Evolutionary conservation across 2,797 vertebrate genomes (phyloP), one percentile per base, ranked within the genome.

Genomic region (Megaceryle alcyon): DNA sequence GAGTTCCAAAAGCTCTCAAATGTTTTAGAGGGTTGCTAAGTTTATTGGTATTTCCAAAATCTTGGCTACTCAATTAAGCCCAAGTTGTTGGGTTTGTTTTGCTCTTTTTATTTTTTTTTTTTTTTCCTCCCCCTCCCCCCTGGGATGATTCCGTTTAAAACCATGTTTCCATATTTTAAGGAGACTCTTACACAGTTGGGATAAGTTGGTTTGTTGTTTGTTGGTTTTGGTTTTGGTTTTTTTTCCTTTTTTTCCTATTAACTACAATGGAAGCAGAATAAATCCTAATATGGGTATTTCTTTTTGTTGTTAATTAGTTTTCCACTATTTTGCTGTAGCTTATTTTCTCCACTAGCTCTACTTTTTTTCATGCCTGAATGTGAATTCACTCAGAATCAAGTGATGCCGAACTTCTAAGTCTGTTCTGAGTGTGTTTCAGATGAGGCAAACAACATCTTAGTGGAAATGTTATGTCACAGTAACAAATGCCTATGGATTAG

Each of bases 401-500:
- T 71, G 90, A 94, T 91, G 63, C 46, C 0, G 2, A 94, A 86
- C 77, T 95, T 88, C 90, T 88, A 78, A 86, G 92, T 92, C 61
- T 92, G 68, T 93, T 86, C 76, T 59, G 68, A 89, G 72, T 65
- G 61, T 64, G 88, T 72, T 37, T 94, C 68, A 82, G 68, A 92
- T 84, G 71, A 95, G 82, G 57, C 94, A 92, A 92, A 95, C 82
- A 70, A 69, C 60, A 56, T 90, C 86, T 73, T 43, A 82, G 57
- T 95, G 93, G 96, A 95, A 97, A 86, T 77, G 86, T 96, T 95
- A 96, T 93, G 88, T 95, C 95, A 87, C 71, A 96, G 97, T 96
- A 96, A 94, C 94, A 94, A 86, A 93, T 95, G 94, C 93, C 94
- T 95, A 69, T 94, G 94, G 96, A 94, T 98, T 97, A 95, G 95